Evolutionary conservation across 2,113 vertebrate genomes (phyloP), one percentile per base, ranked within the genome.

Genomic region (Pachycephala philippinensis): DNA sequence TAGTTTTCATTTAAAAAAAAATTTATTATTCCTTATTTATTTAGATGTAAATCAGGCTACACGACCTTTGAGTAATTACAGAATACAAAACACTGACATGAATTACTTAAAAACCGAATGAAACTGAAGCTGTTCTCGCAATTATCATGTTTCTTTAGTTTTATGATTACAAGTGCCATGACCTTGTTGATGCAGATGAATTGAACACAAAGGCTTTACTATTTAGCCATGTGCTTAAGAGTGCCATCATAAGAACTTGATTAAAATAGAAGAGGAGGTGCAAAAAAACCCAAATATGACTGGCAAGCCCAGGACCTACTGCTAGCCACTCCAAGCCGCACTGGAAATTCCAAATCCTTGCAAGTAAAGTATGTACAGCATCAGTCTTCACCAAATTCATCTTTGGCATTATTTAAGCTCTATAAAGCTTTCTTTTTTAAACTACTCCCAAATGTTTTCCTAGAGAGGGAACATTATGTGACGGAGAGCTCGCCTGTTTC

Each of bases 371-470:
- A 93, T 21, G 33, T 17, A 27, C 37, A 74, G 78, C 40, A 82
- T 54, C 57, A 79, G 17, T 6, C 37, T 81, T 86, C 87, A 91
- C 42, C 63, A 89, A 78, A 88, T 90, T 92, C 8, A 76, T 78
- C 59, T 74, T 65, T 52, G 44, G 85, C 66, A 91, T 79, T 79
- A 45, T 47, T 90, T 80, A 90, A 90, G 71, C 39, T 65, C 80
- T 81, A 49, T 82, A 86, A 97, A 97, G 56, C 40, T 66, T 92
- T 95, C 75, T 87, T 90, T 95, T 96, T 95, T 93, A 93, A 96
- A 95, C 91, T 84, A 65, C 82, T 91, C 97, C 45, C 84, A 85
- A 96, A 93, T 95, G 64, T 95, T 97, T 97, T 97, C 95, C 96
- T 93, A 91, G 92, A 56, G 52, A 93, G 71, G 91, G 94, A 96